These are phyloP conservation scores for Gymnogyps californianus DNA, from an alignment of 2,113 vertebrate species.

Conservation along the genomic window DNA sequence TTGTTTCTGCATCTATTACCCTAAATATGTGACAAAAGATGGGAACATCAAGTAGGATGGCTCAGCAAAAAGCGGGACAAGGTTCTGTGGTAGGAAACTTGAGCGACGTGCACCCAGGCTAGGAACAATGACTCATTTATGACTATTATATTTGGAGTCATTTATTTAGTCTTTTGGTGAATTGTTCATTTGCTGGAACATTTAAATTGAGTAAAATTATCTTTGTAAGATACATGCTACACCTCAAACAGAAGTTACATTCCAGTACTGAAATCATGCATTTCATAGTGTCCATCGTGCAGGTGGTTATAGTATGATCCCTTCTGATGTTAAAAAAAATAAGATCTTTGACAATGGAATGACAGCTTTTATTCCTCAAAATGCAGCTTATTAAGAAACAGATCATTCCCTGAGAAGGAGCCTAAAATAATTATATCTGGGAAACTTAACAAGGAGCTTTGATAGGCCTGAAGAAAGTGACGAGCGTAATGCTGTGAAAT, in stretches of 20 bases:
- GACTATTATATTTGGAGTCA: background rate
- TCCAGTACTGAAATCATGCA: background rate
- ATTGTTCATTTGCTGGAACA: background rate
- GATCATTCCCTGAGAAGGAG: background rate
- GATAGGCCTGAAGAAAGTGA: background rate
- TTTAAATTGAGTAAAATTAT: background rate
- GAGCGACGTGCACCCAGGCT: rapidly evolving
- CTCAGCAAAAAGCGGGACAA: background rate
- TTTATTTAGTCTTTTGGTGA: background rate
- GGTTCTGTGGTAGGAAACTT: background rate
- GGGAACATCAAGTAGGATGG: background rate
- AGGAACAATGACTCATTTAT: background rate
- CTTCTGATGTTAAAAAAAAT: background rate
- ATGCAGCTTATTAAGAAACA: background rate
- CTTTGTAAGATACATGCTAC: background rate
- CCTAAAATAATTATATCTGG: background rate
- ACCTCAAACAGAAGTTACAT: background rate
- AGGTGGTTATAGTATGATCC: background rate
- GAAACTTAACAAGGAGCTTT: background rate
- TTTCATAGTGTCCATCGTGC: background rate
- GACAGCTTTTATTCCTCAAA: background rate
- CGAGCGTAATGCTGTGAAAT: background rate
- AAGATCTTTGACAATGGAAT: background rate
- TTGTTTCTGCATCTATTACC: background rate
- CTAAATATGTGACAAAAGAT: background rate